Percentiles rank a stretch among this genome's conserved stretches.
Conservation (phyloP, 2,888 invertebrate species). For the Pteria penguin region DNA sequence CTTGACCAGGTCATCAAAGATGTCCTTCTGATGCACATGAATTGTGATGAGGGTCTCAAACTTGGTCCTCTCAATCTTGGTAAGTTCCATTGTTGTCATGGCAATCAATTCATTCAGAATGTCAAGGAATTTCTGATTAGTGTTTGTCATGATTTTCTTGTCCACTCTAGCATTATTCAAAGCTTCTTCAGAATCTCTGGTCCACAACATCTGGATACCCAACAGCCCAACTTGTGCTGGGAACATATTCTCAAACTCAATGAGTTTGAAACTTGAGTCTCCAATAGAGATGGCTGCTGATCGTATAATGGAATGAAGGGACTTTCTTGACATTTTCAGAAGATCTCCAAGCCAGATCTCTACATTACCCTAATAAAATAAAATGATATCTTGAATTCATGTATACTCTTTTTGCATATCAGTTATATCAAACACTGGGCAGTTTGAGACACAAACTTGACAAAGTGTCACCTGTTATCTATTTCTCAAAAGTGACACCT, state of each 20-base stretch:
- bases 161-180: constrained; percentile 93
- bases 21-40: constrained; percentile 98
- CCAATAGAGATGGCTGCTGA: constrained; percentile 90
- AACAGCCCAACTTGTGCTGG: constrained; percentile 95
- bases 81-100: constrained; percentile 94
- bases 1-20: constrained; percentile 94
- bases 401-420: too few relatives aligned
- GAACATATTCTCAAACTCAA: constrained; percentile 94
- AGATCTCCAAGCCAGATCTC: constrained; percentile 97
- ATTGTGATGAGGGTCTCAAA: constrained; percentile 98
- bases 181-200: constrained; percentile 94
- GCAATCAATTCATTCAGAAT: constrained; percentile 95
- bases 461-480: too few relatives aligned
- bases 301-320: constrained; percentile 94
- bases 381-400: too few relatives aligned
- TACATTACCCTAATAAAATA: constrained; percentile 84
- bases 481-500: not conserved
- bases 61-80: constrained; percentile 94
- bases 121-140: constrained; percentile 95
- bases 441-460: too few relatives aligned
- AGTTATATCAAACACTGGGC: too few relatives aligned
- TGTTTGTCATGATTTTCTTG: constrained; percentile 96
- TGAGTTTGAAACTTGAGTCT: constrained; percentile 91
- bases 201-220: constrained; percentile 98
- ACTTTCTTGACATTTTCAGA: constrained; percentile 91